These are phyloP conservation scores for Drosophila equinoxialis DNA, from an alignment of 1,140 invertebrate genomes.

Conservation along the genomic window DNA sequence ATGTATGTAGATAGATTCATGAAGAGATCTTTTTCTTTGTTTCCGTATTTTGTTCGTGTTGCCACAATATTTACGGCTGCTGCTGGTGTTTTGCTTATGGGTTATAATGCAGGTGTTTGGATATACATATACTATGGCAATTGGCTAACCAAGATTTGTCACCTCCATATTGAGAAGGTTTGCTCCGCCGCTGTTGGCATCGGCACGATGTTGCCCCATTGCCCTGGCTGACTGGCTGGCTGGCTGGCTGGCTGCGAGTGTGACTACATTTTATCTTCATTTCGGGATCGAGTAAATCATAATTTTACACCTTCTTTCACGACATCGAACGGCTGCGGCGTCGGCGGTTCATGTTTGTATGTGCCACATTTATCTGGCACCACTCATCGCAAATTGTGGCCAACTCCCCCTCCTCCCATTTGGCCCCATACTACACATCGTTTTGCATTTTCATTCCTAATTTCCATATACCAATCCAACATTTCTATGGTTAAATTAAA, in stretches of 20 bases:
- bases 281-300: constrained; percentile 63
- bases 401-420: neutral
- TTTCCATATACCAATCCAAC: constrained; percentile 44
- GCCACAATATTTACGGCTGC: constrained; percentile 4
- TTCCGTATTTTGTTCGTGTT: constrained; percentile 13
- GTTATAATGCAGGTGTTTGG: constrained; percentile 48
- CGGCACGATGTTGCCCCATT: constrained; percentile 14
- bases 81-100: constrained; percentile 21
- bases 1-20: neutral
- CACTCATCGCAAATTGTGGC: constrained; percentile 28
- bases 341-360: constrained; percentile 3
- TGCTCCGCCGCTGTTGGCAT: constrained; percentile 15
- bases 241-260: constrained; percentile 9
- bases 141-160: constrained; percentile 62
- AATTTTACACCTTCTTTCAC: constrained; percentile 60
- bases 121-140: constrained; percentile 12
- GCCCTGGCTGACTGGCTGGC: constrained; percentile 33
- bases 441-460: constrained; percentile 21
- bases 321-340: constrained; percentile 11
- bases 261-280: constrained; percentile 57
- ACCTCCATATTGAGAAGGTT: constrained; percentile 42
- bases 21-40: constrained; percentile 11
- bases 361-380: constrained; percentile 7
- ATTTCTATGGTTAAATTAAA: constrained; percentile 47
- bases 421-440: constrained; percentile 12